Evolutionary conservation across 2,113 vertebrate species (phyloP).

Genomic region (Coturnix japonica): DNA sequence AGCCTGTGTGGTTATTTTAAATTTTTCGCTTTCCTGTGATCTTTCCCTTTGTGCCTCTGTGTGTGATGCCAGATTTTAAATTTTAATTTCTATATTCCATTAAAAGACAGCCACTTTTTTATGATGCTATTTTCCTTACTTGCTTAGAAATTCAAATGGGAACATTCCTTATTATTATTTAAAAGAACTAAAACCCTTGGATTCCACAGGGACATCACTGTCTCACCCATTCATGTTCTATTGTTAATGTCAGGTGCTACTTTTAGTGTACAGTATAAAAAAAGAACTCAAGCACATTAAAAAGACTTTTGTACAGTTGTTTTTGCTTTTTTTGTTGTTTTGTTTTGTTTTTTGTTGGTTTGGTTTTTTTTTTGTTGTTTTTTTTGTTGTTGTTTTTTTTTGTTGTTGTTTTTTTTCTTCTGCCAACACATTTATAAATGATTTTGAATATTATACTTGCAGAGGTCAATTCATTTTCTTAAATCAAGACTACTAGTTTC

Average conservation of each 20-base stretch:
- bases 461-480: conserved; percentile 49
- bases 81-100: conserved; percentile 25
- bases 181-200: conserved; percentile 4
- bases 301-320: neutral
- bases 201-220: neutral
- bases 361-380: neutral
- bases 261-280: conserved; percentile 19
- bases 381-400: neutral
- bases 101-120: conserved; percentile 17
- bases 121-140: neutral
- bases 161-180: conserved; percentile 7
- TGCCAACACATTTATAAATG: conserved; percentile 17
- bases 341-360: neutral
- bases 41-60: neutral
- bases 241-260: conserved; percentile 28
- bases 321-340: neutral
- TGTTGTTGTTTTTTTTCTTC: neutral
- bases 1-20: neutral
- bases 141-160: conserved; percentile 7
- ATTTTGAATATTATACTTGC: conserved; percentile 19
- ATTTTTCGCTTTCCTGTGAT: neutral
- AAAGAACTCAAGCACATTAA: conserved; percentile 37
- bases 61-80: neutral
- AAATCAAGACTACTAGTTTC: conserved; percentile 22
- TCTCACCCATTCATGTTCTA: neutral